Percentiles rank a stretch among this genome's conserved stretches.
These are phyloP conservation scores for Euleptes europaea DNA, from an alignment of 2,113 vertebrate genomes.

Conservation along the genomic window DNA sequence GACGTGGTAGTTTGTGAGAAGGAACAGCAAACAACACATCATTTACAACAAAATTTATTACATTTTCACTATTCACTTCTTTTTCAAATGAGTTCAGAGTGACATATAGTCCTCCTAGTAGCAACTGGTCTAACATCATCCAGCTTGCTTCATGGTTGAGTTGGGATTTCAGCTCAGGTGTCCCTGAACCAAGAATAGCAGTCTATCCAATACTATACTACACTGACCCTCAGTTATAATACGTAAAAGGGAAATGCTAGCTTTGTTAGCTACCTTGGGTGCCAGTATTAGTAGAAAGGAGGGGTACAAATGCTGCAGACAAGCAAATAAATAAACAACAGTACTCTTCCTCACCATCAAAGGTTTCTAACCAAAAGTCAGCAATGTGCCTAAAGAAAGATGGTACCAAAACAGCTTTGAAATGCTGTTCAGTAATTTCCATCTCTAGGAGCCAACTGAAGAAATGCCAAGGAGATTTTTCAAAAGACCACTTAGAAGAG, in stretches of 20 bases:
- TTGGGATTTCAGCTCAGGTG: background rate
- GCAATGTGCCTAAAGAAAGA: background rate
- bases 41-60: background rate
- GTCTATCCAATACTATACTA: background rate
- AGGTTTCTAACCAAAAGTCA: background rate
- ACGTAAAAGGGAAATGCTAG: background rate
- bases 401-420: background rate
- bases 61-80: background rate
- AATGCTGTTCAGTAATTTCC: fast-evolving
- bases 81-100: constrained; percentile 9
- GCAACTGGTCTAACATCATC: background rate
- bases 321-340: too few relatives aligned
- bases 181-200: background rate
- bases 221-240: background rate
- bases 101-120: background rate
- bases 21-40: too few relatives aligned
- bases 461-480: background rate
- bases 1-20: too few relatives aligned
- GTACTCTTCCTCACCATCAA: background rate
- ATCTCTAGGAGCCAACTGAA: background rate
- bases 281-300: too few relatives aligned
- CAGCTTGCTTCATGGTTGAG: background rate
- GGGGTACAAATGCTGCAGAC: too few relatives aligned
- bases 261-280: too few relatives aligned
- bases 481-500: background rate